A percentile compares a stretch with the other conserved stretches of the same genome.
These are phyloP conservation scores for Platycercus adscitus DNA, from an alignment of 2,113 vertebrate species.

Conservation along the genomic window DNA sequence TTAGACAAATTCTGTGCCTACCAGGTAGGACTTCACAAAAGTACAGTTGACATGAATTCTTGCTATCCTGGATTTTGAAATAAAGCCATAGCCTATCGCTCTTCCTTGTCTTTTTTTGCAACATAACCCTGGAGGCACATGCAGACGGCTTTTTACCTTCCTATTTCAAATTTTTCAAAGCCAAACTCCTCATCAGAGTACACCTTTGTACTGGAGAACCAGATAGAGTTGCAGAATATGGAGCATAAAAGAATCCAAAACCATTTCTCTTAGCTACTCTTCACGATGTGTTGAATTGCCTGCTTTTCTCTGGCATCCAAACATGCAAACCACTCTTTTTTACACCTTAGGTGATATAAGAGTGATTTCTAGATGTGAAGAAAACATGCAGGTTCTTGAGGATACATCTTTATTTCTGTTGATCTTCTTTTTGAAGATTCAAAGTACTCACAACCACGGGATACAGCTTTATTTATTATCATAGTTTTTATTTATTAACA, in stretches of 20 bases:
- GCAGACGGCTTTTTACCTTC: neutral
- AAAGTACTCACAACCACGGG: neutral
- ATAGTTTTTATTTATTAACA: neutral
- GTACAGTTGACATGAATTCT: neutral
- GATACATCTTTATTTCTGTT: neutral
- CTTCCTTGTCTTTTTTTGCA: neutral
- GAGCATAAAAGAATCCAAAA: neutral
- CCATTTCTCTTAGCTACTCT: fast-evolving
- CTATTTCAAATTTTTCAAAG: neutral
- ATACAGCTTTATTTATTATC: neutral
- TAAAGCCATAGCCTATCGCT: neutral
- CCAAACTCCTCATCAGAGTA: neutral
- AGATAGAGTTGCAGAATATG: neutral
- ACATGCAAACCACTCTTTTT: neutral
- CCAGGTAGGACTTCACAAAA: neutral
- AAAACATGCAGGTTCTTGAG: neutral
- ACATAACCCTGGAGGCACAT: neutral
- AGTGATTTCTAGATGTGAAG: neutral
- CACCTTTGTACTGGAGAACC: neutral
- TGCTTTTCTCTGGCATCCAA: neutral
- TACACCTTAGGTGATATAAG: neutral
- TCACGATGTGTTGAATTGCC: neutral
- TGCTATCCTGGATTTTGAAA: neutral
- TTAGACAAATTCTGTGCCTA: neutral
- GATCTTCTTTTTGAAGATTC: neutral